Evolutionary conservation across 2,797 vertebrate species (phyloP).

Genomic region (Gymnoscopelus braueri): DNA sequence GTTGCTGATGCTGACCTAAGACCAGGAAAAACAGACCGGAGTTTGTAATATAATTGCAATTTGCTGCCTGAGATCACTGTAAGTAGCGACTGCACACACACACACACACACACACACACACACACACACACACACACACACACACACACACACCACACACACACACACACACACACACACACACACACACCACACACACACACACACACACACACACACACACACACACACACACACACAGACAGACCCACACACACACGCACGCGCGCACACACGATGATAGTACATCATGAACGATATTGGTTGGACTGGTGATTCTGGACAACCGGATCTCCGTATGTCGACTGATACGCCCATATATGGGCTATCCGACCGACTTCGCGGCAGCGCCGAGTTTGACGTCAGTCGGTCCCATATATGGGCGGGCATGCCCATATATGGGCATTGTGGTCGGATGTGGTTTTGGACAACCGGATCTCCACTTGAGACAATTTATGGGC

Average conservation of each 20-base stretch:
- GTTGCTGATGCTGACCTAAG: too few species aligned
- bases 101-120: slow-evolving; percentile 8
- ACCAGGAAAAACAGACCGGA: neutral
- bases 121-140: slow-evolving; percentile 4
- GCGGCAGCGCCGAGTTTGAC: too few species aligned
- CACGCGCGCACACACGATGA: neutral
- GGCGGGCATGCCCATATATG: too few species aligned
- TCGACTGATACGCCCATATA: neutral
- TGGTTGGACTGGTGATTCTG: too few species aligned
- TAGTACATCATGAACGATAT: neutral
- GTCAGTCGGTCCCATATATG: too few species aligned
- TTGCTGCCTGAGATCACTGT: neutral
- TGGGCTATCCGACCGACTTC: neutral
- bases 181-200: neutral
- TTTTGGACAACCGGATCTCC: too few species aligned
- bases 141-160: slow-evolving; percentile 2
- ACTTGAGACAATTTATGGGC: too few species aligned
- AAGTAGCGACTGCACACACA: neutral
- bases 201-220: slow-evolving; percentile 5
- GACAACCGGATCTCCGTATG: neutral
- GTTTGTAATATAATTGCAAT: neutral
- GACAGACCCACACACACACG: neutral
- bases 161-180: neutral
- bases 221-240: slow-evolving; percentile 8
- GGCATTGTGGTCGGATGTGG: too few species aligned